A percentile compares a stretch with the other conserved stretches of the same genome.
phyloP scores from a whole-genome alignment of 1,140 invertebrate species.

The Drosophila leontia region DNA sequence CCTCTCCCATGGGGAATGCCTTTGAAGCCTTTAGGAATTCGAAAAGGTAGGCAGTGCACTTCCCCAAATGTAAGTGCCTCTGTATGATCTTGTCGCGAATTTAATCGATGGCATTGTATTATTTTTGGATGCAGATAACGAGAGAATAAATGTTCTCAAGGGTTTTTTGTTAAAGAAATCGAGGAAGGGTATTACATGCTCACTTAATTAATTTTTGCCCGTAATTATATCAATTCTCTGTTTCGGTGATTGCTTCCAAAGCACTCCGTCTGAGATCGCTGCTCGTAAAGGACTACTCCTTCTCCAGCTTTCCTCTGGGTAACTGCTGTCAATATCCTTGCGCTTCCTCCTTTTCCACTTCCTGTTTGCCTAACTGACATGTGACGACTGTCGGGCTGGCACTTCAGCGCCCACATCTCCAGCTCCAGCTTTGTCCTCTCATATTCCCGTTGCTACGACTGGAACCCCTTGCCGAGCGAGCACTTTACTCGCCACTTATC shows the following conservation, averaged over 20 bases:
- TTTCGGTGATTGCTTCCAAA: background rate
- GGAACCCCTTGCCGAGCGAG: slow-evolving; percentile 44
- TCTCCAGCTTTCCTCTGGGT: slow-evolving; percentile 2
- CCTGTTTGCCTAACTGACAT: slow-evolving; percentile 64
- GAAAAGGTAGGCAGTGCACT: slow-evolving; percentile 8
- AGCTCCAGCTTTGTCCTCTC: slow-evolving; percentile 22
- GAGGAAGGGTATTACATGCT: background rate
- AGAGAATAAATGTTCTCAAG: background rate
- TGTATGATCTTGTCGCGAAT: slow-evolving; percentile 12
- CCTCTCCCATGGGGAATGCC: slow-evolving; percentile 1
- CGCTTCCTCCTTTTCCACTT: slow-evolving; percentile 49
- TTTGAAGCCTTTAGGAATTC: slow-evolving; percentile 17
- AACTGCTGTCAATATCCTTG: slow-evolving; percentile 61
- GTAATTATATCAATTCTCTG: background rate
- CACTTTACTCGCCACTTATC: slow-evolving; percentile 66
- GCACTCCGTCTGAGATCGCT: background rate
- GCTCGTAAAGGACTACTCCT: background rate
- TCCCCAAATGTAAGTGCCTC: background rate
- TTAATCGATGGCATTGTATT: background rate
- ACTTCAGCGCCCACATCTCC: slow-evolving; percentile 35
- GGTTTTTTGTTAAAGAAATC: background rate
- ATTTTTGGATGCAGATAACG: background rate
- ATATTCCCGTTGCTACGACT: slow-evolving; percentile 17
- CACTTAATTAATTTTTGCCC: background rate
- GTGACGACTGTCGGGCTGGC: slow-evolving; percentile 52